Conservation (phyloP, 2,888 invertebrate genomes). For the Cerastis leucographa region DNA sequence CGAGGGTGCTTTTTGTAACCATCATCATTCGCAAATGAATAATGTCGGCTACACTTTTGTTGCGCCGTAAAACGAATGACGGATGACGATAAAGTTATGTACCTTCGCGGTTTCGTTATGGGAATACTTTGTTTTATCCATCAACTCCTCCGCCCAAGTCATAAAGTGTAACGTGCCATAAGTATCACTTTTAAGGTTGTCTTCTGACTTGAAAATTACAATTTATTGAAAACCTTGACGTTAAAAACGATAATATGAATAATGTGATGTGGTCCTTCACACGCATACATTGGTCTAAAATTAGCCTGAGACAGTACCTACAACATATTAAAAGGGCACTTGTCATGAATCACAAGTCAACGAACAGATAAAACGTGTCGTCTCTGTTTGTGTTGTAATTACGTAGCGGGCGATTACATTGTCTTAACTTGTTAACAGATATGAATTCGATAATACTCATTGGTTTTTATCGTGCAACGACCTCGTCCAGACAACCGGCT, state of each 20-base stretch:
- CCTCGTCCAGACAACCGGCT: constrained; percentile 71
- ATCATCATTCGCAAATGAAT: constrained; percentile 80
- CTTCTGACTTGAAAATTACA: constrained; percentile 41
- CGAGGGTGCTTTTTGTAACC: constrained; percentile 75
- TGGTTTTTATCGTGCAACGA: constrained; percentile 82
- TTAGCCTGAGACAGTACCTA: constrained; percentile 56
- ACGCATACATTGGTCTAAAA: constrained; percentile 55
- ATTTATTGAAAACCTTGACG: constrained; percentile 51
- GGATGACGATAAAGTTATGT: constrained; percentile 69
- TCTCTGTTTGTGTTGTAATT: constrained; percentile 75
- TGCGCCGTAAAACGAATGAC: constrained; percentile 73
- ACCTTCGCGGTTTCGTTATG: constrained; percentile 72
- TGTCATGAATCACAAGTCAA: constrained; percentile 74
- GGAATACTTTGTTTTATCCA: constrained; percentile 70
- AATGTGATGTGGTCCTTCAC: constrained; percentile 56
- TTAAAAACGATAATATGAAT: constrained; percentile 51
- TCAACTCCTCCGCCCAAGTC: constrained; percentile 58
- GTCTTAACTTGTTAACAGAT: constrained; percentile 81
- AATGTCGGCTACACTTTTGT: constrained; percentile 69
- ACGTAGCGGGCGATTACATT: constrained; percentile 77
- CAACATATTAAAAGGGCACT: constrained; percentile 57
- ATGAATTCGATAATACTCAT: constrained; percentile 78
- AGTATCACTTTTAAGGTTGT: constrained; percentile 52
- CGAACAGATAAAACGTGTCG: constrained; percentile 75
- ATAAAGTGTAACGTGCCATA: constrained; percentile 57